These are phyloP conservation scores for Pseudomyrmex flavicornis DNA, from an alignment of 1,140 invertebrate species.

Conservation along the genomic window DNA sequence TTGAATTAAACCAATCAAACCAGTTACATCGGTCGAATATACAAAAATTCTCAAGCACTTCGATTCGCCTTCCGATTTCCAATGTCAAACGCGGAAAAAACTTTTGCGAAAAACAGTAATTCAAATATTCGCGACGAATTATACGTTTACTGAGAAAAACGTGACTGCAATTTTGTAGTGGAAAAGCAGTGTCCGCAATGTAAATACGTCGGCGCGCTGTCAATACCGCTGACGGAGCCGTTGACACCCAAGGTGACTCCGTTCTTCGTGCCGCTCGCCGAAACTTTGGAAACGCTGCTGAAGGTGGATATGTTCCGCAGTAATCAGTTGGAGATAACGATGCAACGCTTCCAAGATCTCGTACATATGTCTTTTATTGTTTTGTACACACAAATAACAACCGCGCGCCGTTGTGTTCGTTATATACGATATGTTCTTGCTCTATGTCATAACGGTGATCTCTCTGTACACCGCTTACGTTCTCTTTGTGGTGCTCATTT, in stretches of 20 bases:
- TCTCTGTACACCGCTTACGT: too few species aligned
- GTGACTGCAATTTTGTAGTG: slow-evolving; percentile 10
- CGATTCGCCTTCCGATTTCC: too few species aligned
- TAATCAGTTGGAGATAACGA: slow-evolving; percentile 46
- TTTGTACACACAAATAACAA: not conserved
- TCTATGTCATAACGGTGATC: too few species aligned
- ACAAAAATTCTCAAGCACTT: too few species aligned
- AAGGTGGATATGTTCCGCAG: slow-evolving; percentile 25
- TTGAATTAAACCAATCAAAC: too few species aligned
- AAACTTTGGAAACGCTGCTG: slow-evolving; percentile 35
- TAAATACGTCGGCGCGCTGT: not conserved
- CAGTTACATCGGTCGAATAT: too few species aligned
- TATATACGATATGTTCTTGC: too few species aligned
- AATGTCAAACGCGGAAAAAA: not conserved
- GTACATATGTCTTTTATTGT: slow-evolving; percentile 23
- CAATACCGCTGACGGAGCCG: slow-evolving; percentile 47
- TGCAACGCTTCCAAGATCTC: slow-evolving; percentile 51
- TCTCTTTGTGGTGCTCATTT: not conserved
- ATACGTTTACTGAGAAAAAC: too few species aligned
- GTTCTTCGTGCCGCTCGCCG: slow-evolving; percentile 32
- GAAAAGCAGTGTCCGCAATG: slow-evolving; percentile 63
- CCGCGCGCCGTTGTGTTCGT: too few species aligned
- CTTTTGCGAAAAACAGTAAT: not conserved
- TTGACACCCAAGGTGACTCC: slow-evolving; percentile 22
- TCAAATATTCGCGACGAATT: not conserved